phyloP scores from a whole-genome alignment of 1,140 invertebrate species.

The Phymorhynchus buccinoides region DNA sequence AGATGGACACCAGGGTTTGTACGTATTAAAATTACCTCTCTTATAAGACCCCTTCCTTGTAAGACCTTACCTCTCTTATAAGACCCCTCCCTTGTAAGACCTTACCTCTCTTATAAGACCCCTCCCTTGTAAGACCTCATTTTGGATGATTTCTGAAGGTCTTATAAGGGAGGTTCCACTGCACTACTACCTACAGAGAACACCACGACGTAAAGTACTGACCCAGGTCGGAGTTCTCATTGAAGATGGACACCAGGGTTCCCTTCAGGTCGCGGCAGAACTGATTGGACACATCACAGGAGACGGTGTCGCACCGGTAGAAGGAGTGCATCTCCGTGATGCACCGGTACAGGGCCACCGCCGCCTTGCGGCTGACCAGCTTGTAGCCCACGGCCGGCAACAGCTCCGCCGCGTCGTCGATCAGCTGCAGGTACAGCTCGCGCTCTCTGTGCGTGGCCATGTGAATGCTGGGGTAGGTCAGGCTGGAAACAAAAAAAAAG shows the following conservation, averaged over 20 bases:
- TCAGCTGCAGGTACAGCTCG: constrained; percentile 81
- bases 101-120: too few species aligned
- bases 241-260: constrained; percentile 89
- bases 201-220: constrained; percentile 37
- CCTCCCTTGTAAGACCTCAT: too few species aligned
- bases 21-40: too few species aligned
- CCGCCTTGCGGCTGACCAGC: constrained; percentile 84
- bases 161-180: too few species aligned
- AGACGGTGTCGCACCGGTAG: constrained; percentile 91
- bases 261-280: constrained; percentile 91
- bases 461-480: constrained; percentile 87
- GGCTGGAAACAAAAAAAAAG: constrained; percentile 80
- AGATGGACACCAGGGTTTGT: constrained; percentile 87
- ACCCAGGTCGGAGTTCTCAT: constrained; percentile 87
- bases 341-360: constrained; percentile 87
- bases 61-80: too few species aligned
- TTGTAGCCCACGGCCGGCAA: constrained; percentile 82
- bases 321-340: constrained; percentile 93
- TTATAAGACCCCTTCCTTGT: too few species aligned
- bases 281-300: constrained; percentile 88
- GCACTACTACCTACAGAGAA: too few species aligned
- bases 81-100: too few species aligned
- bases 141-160: too few species aligned
- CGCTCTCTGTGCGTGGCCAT: constrained; percentile 84
- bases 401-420: constrained; percentile 79